phyloP scores from a whole-genome alignment of 2,888 invertebrate species.

The Limnephilus auricula region DNA sequence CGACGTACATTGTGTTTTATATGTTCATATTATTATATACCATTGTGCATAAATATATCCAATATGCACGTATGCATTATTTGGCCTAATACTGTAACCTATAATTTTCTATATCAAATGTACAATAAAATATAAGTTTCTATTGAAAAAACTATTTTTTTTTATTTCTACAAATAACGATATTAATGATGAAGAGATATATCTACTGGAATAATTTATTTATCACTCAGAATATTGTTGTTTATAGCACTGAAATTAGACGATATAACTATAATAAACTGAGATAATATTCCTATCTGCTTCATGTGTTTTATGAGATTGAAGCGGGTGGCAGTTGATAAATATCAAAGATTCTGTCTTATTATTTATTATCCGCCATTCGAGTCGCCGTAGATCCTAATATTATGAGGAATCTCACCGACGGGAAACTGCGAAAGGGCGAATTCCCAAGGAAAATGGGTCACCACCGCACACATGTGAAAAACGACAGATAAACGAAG shows the following conservation, averaged over 20 bases:
- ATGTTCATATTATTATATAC: too few species aligned
- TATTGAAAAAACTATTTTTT: too few species aligned
- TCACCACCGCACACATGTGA: background rate
- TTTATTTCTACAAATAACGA: background rate
- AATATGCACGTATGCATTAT: too few species aligned
- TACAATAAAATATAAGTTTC: too few species aligned
- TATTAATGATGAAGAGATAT: background rate
- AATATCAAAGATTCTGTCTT: constrained; percentile 8
- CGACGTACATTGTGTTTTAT: too few species aligned
- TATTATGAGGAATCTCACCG: constrained; percentile 16
- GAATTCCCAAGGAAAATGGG: constrained; percentile 6
- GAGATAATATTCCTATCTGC: background rate
- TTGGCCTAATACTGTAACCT: too few species aligned
- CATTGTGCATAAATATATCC: too few species aligned
- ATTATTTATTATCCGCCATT: too few species aligned
- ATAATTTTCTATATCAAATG: too few species aligned
- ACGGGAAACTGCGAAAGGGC: background rate
- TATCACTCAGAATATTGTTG: background rate
- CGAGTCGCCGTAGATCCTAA: background rate
- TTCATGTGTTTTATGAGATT: background rate
- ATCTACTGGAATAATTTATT: background rate
- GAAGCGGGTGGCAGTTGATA: background rate
- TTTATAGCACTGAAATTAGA: background rate
- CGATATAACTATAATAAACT: background rate
- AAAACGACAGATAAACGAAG: constrained; percentile 16